Conservation (phyloP, 2,797 vertebrate genomes). For the Delichon dasypus region DNA sequence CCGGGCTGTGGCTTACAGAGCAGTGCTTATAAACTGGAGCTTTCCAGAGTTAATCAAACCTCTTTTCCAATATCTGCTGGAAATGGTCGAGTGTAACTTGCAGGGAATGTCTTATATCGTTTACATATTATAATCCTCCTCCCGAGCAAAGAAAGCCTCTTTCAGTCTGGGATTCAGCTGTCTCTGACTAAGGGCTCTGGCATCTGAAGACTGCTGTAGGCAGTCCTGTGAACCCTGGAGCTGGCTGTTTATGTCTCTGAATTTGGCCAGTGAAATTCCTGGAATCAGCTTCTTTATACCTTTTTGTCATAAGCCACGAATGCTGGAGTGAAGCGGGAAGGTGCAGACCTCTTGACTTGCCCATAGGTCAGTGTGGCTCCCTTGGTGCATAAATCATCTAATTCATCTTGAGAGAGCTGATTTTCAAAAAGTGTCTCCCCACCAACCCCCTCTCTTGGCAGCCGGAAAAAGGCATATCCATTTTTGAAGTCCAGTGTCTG, state of each 20-base stretch:
- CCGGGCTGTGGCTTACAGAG: neutral
- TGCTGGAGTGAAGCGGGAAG: constrained; percentile 81
- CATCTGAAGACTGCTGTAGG: constrained; percentile 62
- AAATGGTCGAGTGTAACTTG: constrained; percentile 38
- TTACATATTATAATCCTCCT: constrained; percentile 63
- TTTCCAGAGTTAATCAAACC: constrained; percentile 29
- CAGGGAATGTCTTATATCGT: constrained; percentile 50
- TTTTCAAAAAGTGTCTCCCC: constrained; percentile 78
- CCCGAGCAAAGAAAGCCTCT: constrained; percentile 65
- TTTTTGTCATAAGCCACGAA: constrained; percentile 93
- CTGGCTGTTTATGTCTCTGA: constrained; percentile 55
- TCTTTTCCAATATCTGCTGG: constrained; percentile 35
- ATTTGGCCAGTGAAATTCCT: neutral
- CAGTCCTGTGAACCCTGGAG: constrained; percentile 52
- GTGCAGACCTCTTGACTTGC: constrained; percentile 41
- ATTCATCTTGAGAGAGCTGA: constrained; percentile 78
- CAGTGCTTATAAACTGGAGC: neutral
- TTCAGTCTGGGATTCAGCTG: constrained; percentile 67
- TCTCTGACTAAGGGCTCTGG: constrained; percentile 71
- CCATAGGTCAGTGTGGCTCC: constrained; percentile 72
- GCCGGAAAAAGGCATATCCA: constrained; percentile 78
- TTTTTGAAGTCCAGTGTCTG: constrained; percentile 88
- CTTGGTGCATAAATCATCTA: constrained; percentile 75
- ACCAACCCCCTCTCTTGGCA: constrained; percentile 81
- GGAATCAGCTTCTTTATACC: constrained; percentile 76